Conservation (phyloP, 2,797 vertebrate species). For the Zenarchopterus dispar region DNA sequence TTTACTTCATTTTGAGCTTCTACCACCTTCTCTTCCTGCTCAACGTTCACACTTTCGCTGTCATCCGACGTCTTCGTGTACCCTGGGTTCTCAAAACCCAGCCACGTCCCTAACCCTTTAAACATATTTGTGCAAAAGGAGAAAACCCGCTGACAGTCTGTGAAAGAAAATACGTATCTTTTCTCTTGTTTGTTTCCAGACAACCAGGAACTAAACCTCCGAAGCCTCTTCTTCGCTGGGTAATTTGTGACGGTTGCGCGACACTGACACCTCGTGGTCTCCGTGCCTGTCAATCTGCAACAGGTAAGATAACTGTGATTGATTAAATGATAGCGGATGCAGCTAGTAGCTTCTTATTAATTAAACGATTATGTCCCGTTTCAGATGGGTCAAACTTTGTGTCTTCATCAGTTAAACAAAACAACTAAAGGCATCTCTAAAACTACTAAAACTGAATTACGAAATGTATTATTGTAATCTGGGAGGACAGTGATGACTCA, state of each 20-base stretch:
- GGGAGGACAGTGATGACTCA: too few species aligned
- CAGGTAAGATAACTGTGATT: too few species aligned
- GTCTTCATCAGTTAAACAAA: too few species aligned
- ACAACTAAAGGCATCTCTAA: too few species aligned
- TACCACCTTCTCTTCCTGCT: constrained; percentile 70
- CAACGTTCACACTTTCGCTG: constrained; percentile 16
- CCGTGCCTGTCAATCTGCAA: background rate
- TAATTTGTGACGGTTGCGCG: rapidly evolving
- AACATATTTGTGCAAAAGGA: constrained; percentile 59
- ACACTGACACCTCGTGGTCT: constrained; percentile 34
- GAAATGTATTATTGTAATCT: too few species aligned
- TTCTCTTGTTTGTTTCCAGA: background rate
- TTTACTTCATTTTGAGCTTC: constrained; percentile 78
- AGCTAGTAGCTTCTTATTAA: too few species aligned
- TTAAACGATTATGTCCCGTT: too few species aligned
- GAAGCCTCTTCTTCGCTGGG: constrained; percentile 44
- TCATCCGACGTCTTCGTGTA: constrained; percentile 31
- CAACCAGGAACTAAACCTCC: constrained; percentile 55
- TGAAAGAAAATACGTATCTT: background rate
- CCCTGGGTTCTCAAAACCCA: constrained; percentile 71
- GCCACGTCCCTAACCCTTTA: constrained; percentile 74
- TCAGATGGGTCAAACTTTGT: too few species aligned
- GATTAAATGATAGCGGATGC: too few species aligned
- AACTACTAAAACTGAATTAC: too few species aligned
- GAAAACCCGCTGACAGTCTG: background rate